Conservation (phyloP, 2,888 invertebrate genomes). For the Lasioglossum zephyrum region DNA sequence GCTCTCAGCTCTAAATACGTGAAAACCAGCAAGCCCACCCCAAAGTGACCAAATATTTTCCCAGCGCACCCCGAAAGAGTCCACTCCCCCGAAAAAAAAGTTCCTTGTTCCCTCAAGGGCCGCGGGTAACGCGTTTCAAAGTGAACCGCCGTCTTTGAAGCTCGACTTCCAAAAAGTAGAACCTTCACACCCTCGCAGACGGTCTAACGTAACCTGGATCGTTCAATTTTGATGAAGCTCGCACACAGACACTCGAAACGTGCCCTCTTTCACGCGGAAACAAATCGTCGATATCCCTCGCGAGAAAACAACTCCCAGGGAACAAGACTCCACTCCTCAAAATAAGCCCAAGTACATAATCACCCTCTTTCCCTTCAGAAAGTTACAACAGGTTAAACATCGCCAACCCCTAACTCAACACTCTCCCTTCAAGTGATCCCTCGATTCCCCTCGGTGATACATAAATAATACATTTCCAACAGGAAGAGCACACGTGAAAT, state of each 20-base stretch:
- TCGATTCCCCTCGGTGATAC: background rate
- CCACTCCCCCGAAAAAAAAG: background rate
- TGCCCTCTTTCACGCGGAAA: background rate
- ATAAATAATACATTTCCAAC: background rate
- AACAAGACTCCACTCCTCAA: background rate
- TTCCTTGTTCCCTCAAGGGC: background rate
- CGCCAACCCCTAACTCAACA: background rate
- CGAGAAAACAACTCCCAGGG: background rate
- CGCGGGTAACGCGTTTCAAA: conserved; percentile 1
- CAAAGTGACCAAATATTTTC: background rate
- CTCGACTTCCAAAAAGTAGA: conserved; percentile 1
- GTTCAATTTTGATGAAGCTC: background rate
- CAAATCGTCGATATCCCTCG: background rate
- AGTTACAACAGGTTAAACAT: no score
- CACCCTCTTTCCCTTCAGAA: background rate
- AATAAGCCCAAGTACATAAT: background rate
- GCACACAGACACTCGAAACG: background rate
- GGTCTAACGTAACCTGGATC: background rate
- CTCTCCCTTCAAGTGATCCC: background rate
- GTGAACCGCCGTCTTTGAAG: background rate
- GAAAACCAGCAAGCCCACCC: background rate
- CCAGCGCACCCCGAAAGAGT: background rate
- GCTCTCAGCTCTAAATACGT: background rate
- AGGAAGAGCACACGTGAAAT: background rate
- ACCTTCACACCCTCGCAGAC: background rate